phyloP scores from a whole-genome alignment of 1,140 invertebrate genomes.

The Trichoplusia ni region DNA sequence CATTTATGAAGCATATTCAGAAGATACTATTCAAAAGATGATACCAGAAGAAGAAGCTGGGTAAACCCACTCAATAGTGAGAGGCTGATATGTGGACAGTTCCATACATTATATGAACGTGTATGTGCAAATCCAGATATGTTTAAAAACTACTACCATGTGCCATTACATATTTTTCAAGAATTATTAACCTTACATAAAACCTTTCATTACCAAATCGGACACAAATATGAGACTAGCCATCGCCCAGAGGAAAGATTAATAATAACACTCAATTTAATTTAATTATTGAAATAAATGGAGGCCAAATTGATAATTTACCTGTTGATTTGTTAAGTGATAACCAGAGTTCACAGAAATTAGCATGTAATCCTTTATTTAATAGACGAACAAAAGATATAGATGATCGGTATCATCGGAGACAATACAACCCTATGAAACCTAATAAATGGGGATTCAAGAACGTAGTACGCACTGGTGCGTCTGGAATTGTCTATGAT shows the following conservation, averaged over 20 bases:
- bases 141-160: constrained; percentile 41
- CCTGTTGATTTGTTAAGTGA: too few relatives aligned
- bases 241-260: not conserved
- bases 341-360: too few relatives aligned
- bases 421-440: too few relatives aligned
- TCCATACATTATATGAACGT: constrained; percentile 40
- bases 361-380: too few relatives aligned
- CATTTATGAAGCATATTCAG: constrained; percentile 45
- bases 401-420: too few relatives aligned
- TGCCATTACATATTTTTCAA: constrained; percentile 44
- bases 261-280: not conserved
- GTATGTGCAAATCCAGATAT: constrained; percentile 42
- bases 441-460: too few relatives aligned
- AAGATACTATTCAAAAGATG: constrained; percentile 21
- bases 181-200: constrained; percentile 40
- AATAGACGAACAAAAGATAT: too few relatives aligned
- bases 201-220: constrained; percentile 42
- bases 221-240: constrained; percentile 36
- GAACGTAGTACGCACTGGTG: too few relatives aligned
- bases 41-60: constrained; percentile 42
- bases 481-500: too few relatives aligned
- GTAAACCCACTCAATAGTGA: constrained; percentile 41
- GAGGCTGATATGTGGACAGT: constrained; percentile 37
- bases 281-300: too few relatives aligned
- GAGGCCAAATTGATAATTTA: too few relatives aligned